A percentile compares a stretch with the other conserved stretches of the same genome.
phyloP scores from a whole-genome alignment of 2,797 vertebrate species.

The Oreonectes daqikongensis region DNA sequence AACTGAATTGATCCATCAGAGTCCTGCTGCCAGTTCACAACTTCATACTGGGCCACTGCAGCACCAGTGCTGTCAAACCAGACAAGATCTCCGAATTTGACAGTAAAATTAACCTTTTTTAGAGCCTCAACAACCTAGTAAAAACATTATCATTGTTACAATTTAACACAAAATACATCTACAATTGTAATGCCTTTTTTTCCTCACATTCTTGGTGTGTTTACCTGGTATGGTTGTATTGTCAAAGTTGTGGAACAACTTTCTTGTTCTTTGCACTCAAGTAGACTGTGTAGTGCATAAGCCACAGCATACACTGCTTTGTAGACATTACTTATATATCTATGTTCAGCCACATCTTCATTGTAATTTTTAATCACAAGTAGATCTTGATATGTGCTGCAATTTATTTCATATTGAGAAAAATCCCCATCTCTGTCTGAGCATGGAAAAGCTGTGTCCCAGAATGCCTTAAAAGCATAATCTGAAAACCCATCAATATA shows the following conservation, averaged over 20 bases:
- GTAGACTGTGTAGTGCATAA: constrained; percentile 68
- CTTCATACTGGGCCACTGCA: constrained; percentile 72
- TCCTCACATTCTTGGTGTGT: neutral
- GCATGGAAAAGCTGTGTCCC: constrained; percentile 68
- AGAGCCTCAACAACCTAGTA: constrained; percentile 70
- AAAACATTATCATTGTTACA: constrained; percentile 13
- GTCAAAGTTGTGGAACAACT: constrained; percentile 63
- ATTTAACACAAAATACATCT: neutral
- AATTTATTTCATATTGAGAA: constrained; percentile 40
- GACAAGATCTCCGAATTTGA: constrained; percentile 67
- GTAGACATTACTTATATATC: constrained; percentile 74
- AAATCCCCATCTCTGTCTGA: neutral
- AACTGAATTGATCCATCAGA: constrained; percentile 72
- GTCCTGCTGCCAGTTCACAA: constrained; percentile 77
- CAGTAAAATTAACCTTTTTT: constrained; percentile 72
- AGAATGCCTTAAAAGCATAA: constrained; percentile 70
- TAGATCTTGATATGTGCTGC: constrained; percentile 64
- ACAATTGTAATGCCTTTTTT: constrained; percentile 2
- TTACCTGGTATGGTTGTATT: constrained; percentile 70
- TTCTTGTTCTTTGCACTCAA: constrained; percentile 62
- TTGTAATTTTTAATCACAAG: constrained; percentile 60
- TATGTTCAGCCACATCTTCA: constrained; percentile 69
- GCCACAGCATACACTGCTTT: constrained; percentile 75
- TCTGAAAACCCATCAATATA: constrained; percentile 68
- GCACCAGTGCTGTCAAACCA: constrained; percentile 76